Conservation (phyloP, 2,888 invertebrate genomes). For the Flexamia atlantica region DNA sequence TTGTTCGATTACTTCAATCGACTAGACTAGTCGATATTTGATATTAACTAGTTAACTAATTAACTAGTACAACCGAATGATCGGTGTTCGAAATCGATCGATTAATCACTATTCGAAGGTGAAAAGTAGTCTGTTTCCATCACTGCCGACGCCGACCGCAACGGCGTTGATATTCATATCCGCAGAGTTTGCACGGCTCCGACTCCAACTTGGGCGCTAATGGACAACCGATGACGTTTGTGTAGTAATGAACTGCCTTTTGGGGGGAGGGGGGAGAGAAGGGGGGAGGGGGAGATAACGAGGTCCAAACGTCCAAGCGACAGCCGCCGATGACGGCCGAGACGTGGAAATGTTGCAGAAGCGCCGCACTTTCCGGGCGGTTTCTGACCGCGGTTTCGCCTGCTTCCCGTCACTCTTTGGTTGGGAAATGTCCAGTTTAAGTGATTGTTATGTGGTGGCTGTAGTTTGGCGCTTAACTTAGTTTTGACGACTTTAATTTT, state of each 20-base stretch:
- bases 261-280: conserved; percentile 30
- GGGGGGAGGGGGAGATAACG: conserved; percentile 42
- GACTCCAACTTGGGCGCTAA: conserved; percentile 51
- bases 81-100: too few species aligned
- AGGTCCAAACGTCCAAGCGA: conserved; percentile 45
- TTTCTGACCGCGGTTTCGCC: neutral
- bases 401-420: too few species aligned
- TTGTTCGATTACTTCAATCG: too few species aligned
- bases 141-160: neutral
- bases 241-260: conserved; percentile 42
- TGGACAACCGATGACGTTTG: conserved; percentile 60
- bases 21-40: too few species aligned
- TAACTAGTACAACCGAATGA: too few species aligned
- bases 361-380: neutral
- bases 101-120: too few species aligned
- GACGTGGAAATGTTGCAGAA: conserved; percentile 35
- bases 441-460: too few species aligned
- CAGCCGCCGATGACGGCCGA: conserved; percentile 23
- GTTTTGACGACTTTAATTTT: too few species aligned
- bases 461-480: too few species aligned
- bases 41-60: too few species aligned
- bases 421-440: too few species aligned
- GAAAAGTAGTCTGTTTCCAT: too few species aligned
- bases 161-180: conserved; percentile 34
- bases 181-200: neutral